Evolutionary conservation across 2,888 invertebrate genomes (phyloP), one percentile per base, ranked within the genome.

Genomic region (Pseudeuparius sepicola): DNA sequence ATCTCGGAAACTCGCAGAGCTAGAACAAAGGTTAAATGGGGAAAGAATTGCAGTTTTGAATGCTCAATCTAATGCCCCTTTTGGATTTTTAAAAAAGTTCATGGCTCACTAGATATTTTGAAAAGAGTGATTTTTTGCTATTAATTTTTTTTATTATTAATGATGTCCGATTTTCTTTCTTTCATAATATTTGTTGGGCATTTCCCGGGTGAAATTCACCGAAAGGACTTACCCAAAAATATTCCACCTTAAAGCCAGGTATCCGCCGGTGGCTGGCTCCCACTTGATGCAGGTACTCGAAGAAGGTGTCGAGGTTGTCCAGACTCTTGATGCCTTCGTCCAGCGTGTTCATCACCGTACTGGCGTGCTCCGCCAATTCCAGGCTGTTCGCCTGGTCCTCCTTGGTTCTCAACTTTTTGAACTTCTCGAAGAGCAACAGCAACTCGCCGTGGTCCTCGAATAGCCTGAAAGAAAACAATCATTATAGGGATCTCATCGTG

Each of bases 171-270:
- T n/a, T n/a, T n/a, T n/a, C n/a, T n/a, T n/a, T n/a, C n/a, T n/a
- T n/a, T n/a, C n/a, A n/a, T n/a, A n/a, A n/a, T n/a, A n/a, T n/a
- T n/a, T n/a, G n/a, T n/a, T n/a, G n/a, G n/a, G n/a, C n/a, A n/a
- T n/a, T n/a, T n/a, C n/a, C n/a, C n/a, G n/a, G n/a, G n/a, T n/a
- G n/a, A n/a, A n/a, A n/a, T n/a, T n/a, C n/a, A n/a, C n/a, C n/a
- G n/a, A n/a, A n/a, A n/a, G n/a, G n/a, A n/a, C 75, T 69, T 54
- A 89, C 90, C 87, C 85, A 86, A 69, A 90, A 90, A 64, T 83
- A 83, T 49, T 85, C 83, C 31, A 79, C 77, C 62, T 83, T 78
- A 65, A 89, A 90, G 5, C 83, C 86, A 2, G 82, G 81, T 65
- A 90, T 85, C 61, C 79, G 73, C 42, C 76, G 69, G 64, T 90